Evolutionary conservation across 2,113 vertebrate genomes (phyloP), one percentile per base, ranked within the genome.

Genomic region (Malaclemys terrapin): DNA sequence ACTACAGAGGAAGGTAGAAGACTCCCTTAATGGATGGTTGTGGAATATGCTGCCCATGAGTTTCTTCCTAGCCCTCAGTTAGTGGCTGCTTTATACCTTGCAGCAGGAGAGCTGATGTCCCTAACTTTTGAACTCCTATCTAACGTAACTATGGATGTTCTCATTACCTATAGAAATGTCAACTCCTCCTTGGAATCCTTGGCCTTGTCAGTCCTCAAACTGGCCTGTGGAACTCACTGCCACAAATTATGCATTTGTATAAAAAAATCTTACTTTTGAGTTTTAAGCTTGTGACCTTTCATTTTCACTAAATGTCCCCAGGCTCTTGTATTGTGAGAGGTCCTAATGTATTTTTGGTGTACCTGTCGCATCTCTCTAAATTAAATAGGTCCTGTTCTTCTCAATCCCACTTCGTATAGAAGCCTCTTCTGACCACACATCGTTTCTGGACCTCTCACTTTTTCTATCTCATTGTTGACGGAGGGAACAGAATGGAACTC

Each of bases 161-260:
- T 91, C 31, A 25, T 76, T 93, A 6, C 90, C 93, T 88, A 87
- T 89, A 10, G 56, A 47, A 20, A 6, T 85, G 47, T 84, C 47
- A 93, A 82, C 94, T 95, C 91, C 82, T 96, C 89, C 95, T 94
- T 24, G 96, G 65, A 84, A 75, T 79, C 82, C 89, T 88, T 0
- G 10, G 76, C 54, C 54, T 56, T 9, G 9, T 56, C 54, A 24
- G 54, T 25, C 54, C 54, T 25, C 52, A 53, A 8, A 53, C 19
- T 20, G 19, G 49, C 49, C 49, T 50, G 49, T 50, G 49, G 52
- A 20, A 53, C 19, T 53, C 52, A 8, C 52, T 53, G 52, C 52
- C 52, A 20, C 52, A 53, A 53, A 53, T 8, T 0, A 0, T 87
- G 31, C 27, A 25, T 35, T 91, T 75, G 0, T 0, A 56, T 87